A percentile compares a stretch with the other conserved stretches of the same genome.
These are phyloP conservation scores for Turdus rufiventris DNA, from an alignment of 2,113 vertebrate genomes.

Conservation along the genomic window DNA sequence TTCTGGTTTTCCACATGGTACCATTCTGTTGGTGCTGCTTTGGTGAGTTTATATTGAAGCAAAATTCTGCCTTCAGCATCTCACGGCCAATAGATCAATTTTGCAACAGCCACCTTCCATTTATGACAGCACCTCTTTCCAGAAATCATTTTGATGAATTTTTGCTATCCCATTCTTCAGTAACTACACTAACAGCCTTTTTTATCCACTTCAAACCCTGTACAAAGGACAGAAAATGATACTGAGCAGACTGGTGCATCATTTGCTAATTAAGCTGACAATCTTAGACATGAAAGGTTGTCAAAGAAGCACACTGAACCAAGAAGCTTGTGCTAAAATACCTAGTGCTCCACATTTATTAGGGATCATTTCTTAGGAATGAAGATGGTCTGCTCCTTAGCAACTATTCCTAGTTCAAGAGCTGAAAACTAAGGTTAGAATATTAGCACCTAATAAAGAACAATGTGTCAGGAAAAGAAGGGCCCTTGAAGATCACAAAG, in stretches of 20 bases:
- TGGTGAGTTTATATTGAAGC: not conserved
- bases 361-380: not conserved
- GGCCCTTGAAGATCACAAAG: slow-evolving; percentile 2
- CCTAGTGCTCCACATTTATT: not conserved
- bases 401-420: not conserved
- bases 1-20: not conserved
- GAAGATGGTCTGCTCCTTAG: slow-evolving; percentile 5
- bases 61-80: not conserved
- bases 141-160: not conserved
- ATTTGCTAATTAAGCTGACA: not conserved
- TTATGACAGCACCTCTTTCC: not conserved
- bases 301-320: not conserved
- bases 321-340: slow-evolving; percentile 4
- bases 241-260: not conserved
- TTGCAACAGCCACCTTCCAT: not conserved
- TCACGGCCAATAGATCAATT: not conserved
- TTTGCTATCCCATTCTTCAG: not conserved
- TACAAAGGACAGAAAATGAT: not conserved
- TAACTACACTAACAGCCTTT: not conserved
- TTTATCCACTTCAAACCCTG: not conserved
- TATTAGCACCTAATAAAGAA: not conserved
- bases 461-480: not conserved
- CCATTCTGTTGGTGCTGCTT: not conserved
- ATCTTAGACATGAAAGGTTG: not conserved
- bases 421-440: not conserved